A percentile compares a stretch with the other conserved stretches of the same genome.
Evolutionary conservation across 2,113 vertebrate genomes (phyloP).

Genomic region (Barbus barbus): DNA sequence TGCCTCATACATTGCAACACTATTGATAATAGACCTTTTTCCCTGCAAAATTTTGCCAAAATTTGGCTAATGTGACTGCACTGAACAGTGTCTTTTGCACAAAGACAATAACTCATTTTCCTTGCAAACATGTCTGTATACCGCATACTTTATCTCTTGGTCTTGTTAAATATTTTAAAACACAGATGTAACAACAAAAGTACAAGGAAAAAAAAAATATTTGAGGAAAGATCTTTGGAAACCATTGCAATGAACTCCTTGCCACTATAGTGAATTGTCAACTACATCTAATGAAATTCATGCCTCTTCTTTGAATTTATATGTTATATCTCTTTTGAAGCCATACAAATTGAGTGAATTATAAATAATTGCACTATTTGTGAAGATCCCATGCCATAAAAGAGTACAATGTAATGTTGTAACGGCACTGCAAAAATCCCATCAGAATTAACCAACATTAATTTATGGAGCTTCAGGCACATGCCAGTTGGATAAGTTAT

Average conservation of each 20-base stretch:
- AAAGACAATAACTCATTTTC: background rate
- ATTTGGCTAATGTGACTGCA: background rate
- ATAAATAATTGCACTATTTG: background rate
- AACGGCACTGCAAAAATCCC: background rate
- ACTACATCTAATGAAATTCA: background rate
- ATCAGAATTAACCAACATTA: background rate
- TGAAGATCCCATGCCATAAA: background rate
- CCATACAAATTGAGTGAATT: background rate
- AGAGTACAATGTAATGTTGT: background rate
- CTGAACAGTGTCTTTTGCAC: background rate
- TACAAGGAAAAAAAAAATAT: background rate
- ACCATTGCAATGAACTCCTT: background rate
- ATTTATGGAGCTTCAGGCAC: background rate
- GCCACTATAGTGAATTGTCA: background rate
- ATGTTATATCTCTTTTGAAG: background rate
- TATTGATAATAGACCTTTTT: background rate
- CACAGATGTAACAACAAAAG: background rate
- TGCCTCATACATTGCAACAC: too few relatives aligned
- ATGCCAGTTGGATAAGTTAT: background rate
- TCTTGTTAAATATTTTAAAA: background rate
- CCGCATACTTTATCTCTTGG: background rate
- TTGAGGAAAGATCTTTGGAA: background rate
- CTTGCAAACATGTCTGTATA: background rate
- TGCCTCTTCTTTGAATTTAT: background rate
- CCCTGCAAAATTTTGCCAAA: background rate